A percentile compares a stretch with the other conserved stretches of the same genome.
These are phyloP conservation scores for Chloropsis cyanopogon DNA, from an alignment of 2,113 vertebrate species.

Conservation along the genomic window DNA sequence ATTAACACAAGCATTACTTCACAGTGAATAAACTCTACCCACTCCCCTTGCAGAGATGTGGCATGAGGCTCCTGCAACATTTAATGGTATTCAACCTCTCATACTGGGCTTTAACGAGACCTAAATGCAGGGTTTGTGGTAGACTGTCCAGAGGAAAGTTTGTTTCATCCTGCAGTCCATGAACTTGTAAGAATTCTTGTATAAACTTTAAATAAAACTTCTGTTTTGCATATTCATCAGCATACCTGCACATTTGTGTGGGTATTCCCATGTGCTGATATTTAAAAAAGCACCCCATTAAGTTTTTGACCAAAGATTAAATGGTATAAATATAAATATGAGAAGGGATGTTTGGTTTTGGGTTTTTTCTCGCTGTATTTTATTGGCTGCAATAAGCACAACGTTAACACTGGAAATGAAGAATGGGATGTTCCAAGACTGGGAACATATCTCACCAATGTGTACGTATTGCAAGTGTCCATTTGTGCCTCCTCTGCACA, in stretches of 20 bases:
- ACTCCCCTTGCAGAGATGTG: neutral
- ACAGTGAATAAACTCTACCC: constrained; percentile 9
- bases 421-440: neutral
- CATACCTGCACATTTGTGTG: neutral
- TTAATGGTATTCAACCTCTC: neutral
- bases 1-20: constrained; percentile 62
- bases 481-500: neutral
- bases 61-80: neutral
- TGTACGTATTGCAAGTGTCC: rapidly evolving
- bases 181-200: neutral
- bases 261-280: neutral
- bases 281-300: neutral
- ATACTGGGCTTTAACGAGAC: neutral
- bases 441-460: neutral
- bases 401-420: neutral
- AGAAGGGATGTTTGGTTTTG: neutral
- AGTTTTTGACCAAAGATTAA: neutral
- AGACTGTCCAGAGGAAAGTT: neutral
- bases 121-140: neutral
- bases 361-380: neutral
- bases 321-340: neutral
- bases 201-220: neutral
- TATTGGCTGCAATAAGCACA: neutral
- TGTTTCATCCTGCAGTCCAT: neutral
- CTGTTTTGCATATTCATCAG: neutral